A percentile compares a stretch with the other conserved stretches of the same genome.
Conservation (phyloP, 2,797 vertebrate genomes). For the Poeciliopsis gracilis region DNA sequence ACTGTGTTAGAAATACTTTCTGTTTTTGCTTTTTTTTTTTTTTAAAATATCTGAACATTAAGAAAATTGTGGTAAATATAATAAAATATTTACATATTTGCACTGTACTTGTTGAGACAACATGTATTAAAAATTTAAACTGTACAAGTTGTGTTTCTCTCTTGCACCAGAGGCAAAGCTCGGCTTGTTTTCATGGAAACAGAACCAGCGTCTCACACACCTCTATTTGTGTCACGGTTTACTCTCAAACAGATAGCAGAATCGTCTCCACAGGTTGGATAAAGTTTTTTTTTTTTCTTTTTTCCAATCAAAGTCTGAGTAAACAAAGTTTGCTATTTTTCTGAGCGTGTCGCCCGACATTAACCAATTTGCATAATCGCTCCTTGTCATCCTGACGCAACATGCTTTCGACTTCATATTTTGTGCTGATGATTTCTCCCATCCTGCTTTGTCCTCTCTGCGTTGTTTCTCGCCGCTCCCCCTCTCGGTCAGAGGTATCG, state of each 20-base stretch:
- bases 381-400: conserved; percentile 7
- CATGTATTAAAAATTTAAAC: not conserved
- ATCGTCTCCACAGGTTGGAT: conserved; percentile 18
- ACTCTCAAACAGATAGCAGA: conserved; percentile 6
- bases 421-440: not conserved
- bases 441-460: conserved; percentile 36
- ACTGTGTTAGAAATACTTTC: too few species aligned
- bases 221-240: conserved; percentile 28
- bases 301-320: conserved; percentile 23
- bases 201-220: not conserved
- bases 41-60: too few species aligned
- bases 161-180: not conserved
- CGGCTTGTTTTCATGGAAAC: not conserved
- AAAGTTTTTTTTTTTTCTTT: conserved; percentile 21
- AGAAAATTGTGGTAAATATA: too few species aligned
- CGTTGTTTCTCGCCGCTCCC: conserved; percentile 50
- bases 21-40: too few species aligned
- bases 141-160: not conserved
- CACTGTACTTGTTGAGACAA: not conserved
- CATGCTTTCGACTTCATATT: conserved; percentile 25
- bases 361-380: conserved; percentile 46
- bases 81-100: not conserved
- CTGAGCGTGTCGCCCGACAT: conserved; percentile 26
- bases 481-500: conserved; percentile 59
- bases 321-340: conserved; percentile 35